phyloP scores from a whole-genome alignment of 1,140 invertebrate species.

The Pseudobourletiella spinata region DNA sequence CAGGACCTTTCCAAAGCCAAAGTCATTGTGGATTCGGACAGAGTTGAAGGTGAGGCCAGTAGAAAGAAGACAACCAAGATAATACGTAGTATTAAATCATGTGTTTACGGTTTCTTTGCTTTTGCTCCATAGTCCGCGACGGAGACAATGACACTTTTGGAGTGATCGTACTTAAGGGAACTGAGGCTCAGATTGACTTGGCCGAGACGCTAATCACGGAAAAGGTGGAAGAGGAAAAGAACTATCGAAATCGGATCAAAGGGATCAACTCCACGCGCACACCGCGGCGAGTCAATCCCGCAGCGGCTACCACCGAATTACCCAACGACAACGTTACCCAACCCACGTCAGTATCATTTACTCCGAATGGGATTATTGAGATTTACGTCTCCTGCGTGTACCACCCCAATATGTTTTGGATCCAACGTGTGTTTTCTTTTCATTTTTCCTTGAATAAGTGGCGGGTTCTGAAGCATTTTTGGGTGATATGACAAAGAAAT shows the following conservation, averaged over 20 bases:
- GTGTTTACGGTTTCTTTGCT: neutral
- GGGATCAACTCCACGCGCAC: constrained; percentile 12
- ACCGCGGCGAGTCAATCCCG: constrained; percentile 6
- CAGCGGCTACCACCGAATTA: no score
- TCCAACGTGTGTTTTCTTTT: constrained; percentile 16
- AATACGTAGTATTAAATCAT: neutral
- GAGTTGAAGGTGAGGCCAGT: constrained; percentile 6
- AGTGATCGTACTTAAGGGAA: constrained; percentile 19
- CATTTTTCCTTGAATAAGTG: neutral
- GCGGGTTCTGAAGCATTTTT: neutral
- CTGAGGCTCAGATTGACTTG: constrained; percentile 25
- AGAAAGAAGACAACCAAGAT: neutral
- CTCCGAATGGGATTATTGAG: constrained; percentile 21
- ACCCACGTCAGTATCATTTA: no score
- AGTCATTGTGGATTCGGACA: constrained; percentile 7
- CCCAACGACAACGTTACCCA: no score
- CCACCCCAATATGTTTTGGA: constrained; percentile 33
- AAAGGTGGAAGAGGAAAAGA: constrained; percentile 27
- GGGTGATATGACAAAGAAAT: neutral
- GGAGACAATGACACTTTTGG: neutral
- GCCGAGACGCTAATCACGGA: constrained; percentile 19
- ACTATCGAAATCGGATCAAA: constrained; percentile 9
- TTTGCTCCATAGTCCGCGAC: neutral
- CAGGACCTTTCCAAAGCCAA: constrained; percentile 26
- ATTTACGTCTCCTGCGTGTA: constrained; percentile 32